phyloP scores from a whole-genome alignment of 2,797 vertebrate species.

The Aphelocoma californica region DNA sequence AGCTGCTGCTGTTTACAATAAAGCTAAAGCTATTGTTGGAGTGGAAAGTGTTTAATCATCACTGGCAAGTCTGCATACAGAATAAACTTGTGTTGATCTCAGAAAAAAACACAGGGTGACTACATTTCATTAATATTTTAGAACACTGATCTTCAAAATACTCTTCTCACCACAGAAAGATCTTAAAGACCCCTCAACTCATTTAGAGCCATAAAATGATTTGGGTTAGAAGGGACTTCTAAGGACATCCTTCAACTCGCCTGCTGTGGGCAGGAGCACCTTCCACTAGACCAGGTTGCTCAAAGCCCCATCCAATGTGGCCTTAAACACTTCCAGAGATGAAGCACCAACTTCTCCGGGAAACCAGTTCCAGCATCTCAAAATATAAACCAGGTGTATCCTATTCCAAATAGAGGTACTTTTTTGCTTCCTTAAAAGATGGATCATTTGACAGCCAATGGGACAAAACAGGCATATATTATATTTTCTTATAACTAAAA shows the following conservation, averaged over 20 bases:
- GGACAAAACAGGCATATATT: neutral
- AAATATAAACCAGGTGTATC: neutral
- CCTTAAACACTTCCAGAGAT: neutral
- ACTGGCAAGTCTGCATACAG: neutral
- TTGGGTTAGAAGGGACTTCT: neutral
- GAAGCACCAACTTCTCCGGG: neutral
- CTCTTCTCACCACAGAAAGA: neutral
- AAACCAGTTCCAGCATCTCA: neutral
- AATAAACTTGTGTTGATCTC: neutral
- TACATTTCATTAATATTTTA: neutral
- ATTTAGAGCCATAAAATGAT: neutral
- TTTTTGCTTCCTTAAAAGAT: neutral
- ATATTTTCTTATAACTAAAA: neutral
- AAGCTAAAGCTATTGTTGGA: neutral
- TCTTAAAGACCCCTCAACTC: neutral
- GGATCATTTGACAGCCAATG: neutral
- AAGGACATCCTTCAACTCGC: neutral
- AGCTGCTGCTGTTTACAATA: neutral
- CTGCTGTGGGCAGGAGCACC: rapidly evolving
- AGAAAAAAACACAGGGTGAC: neutral
- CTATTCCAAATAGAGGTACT: neutral
- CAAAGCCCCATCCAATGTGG: neutral
- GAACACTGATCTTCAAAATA: neutral
- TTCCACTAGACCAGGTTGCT: neutral
- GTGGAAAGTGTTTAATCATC: neutral